Evolutionary conservation across 2,888 invertebrate genomes (phyloP), one percentile per base, ranked within the genome.

Genomic region (Amaurobius ferox): DNA sequence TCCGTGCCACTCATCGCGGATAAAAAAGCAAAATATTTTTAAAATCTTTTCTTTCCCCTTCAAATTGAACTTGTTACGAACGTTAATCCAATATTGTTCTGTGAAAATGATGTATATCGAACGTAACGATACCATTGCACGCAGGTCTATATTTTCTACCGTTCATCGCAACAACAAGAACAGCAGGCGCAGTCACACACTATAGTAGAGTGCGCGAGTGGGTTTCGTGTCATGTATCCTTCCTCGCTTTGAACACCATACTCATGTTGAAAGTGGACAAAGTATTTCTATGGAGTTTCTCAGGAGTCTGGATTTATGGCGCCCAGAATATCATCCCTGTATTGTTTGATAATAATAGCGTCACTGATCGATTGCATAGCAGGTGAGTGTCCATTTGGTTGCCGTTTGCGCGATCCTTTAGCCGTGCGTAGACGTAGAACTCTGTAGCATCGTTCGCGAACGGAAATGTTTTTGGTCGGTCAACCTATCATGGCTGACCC

Each of bases 301-400:
- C 94, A 94, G 94, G 94, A 93, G 93, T 93, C 93, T 93, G 93
- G 93, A 94, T 94, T 93, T 94, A 94, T 95, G 95, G 95, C 95
- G 94, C 93, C 94, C 93, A 94, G 94, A 94, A 94, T 94, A 93
- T 93, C 94, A 93, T 94, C 93, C 93, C 93, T 94, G 94, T 92
- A 92, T 92, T 93, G 93, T 92, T 92, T 93, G 92, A 93, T 93
- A 92, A 91, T 93, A 92, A 92, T 93, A 92, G 92, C 91, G 91
- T 90, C 91, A 90, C 89, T 90, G 88, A 87, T 89, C 87, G 88
- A 71, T 77, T 86, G 81, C 67, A 76, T 83, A 55, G 85, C 86
- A 88, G 89, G 89, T 89, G 79, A 88, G 88, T 79, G 44, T 28
- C 66, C 23, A 44, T 55, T 55, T 55, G 13, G 70, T 48, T 61